A percentile compares a stretch with the other conserved stretches of the same genome.
These are phyloP conservation scores for Rhopalosiphum maidis DNA, from an alignment of 1,140 invertebrate genomes.

Conservation along the genomic window DNA sequence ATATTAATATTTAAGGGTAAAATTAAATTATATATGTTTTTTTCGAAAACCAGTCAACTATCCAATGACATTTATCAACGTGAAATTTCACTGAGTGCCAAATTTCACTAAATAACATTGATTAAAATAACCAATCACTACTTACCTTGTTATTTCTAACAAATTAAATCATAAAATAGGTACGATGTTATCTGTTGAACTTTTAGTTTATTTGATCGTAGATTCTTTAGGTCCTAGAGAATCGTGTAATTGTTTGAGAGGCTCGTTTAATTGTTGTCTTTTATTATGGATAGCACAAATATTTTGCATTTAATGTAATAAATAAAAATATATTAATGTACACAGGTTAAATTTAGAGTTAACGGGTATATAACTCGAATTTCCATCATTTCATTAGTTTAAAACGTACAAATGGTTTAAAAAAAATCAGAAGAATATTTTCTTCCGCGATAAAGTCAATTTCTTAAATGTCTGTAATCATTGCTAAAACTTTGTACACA, in stretches of 20 bases:
- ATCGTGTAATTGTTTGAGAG: no score
- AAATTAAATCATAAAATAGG: no score
- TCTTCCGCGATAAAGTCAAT: constrained; percentile 20
- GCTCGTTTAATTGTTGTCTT: neutral
- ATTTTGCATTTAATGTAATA: neutral
- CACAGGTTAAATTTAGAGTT: neutral
- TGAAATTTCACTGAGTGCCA: neutral
- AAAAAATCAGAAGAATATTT: neutral
- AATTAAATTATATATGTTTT: no score
- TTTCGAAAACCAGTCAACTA: no score
- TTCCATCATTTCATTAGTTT: neutral
- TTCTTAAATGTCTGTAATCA: constrained; percentile 32
- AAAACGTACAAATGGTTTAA: neutral
- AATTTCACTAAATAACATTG: neutral
- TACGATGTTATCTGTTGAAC: no score
- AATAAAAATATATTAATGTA: neutral
- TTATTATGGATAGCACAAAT: neutral
- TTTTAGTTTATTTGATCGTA: no score
- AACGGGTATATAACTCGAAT: neutral
- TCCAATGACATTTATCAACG: neutral
- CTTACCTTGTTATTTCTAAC: no score
- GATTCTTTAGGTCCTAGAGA: neutral
- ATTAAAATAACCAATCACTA: no score
- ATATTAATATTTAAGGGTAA: no score
- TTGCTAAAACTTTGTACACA: constrained; percentile 32